Percentiles rank a stretch among this genome's conserved stretches.
Conservation (phyloP, 2,113 vertebrate species). For the Cinclus mexicanus region DNA sequence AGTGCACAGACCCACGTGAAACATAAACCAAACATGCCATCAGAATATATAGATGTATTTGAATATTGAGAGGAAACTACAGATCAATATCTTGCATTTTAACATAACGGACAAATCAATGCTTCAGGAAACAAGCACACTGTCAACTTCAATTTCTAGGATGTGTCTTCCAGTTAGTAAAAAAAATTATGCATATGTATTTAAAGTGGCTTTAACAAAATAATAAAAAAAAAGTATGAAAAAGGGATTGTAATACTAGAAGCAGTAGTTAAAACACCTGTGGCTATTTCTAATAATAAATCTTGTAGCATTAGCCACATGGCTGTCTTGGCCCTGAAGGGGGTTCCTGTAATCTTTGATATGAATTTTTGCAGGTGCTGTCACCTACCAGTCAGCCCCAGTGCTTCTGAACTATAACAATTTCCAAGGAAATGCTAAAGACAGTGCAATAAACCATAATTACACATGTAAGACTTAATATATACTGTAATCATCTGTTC, state of each 20-base stretch:
- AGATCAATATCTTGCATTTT: neutral
- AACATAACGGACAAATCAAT: neutral
- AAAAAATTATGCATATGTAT: neutral
- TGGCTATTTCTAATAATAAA: neutral
- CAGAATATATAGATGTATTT: neutral
- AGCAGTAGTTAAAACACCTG: neutral
- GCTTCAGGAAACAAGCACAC: neutral
- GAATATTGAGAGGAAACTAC: neutral
- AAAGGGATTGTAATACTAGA: neutral
- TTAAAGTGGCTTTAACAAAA: neutral
- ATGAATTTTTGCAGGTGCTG: neutral
- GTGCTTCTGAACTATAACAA: neutral
- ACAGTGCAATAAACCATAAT: neutral
- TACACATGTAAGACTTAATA: neutral
- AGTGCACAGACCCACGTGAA: neutral
- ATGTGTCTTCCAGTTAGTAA: neutral
- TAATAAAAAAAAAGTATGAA: neutral
- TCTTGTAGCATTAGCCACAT: neutral
- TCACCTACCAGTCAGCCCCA: neutral
- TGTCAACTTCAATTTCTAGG: neutral
- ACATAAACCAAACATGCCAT: neutral
- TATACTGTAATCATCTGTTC: neutral
- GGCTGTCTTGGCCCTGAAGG: neutral
- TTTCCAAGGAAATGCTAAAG: neutral
- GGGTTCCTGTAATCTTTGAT: neutral